Evolutionary conservation across 2,888 invertebrate genomes (phyloP), one percentile per base, ranked within the genome.

Genomic region (Panopea generosa): DNA sequence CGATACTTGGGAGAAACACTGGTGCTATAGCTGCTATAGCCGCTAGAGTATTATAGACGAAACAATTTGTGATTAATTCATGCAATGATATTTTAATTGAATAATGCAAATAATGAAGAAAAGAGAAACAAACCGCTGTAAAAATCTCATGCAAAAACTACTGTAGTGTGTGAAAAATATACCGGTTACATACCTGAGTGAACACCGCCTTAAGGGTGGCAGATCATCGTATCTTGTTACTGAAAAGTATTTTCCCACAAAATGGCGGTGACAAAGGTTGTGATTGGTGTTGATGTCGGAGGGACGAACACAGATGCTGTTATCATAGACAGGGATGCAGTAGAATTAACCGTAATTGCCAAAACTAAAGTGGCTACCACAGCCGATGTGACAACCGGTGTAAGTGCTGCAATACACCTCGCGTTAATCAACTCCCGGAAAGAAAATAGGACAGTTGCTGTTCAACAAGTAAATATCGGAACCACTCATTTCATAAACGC

Each of bases 401-500:
- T 83, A 1, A 71, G 45, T 16, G 57, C 53, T 24, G 85, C 83
- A 0, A 68, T 84, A 18, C 59, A 73, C 50, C 62, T 55, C 45
- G 77, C 77, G 16, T 55, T 86, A 11, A 62, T 76, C n/a, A 52
- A 72, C 49, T 62, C 80, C 7, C 61, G 59, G 63, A 59, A 67
- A 65, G 43, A 59, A 50, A 59, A 59, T 18, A n/a, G 29, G 16
- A 52, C 40, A 16, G 26, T 83, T 2, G 74, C 65, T 2, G 75
- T 87, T 29, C 74, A 69, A n/a, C 88, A 87, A 60, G 82, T 91
- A 1, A 88, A 89, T 77, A 87, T 91, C 20, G 90, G 91, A 11
- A 91, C 91, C 4, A 91, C 91, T 0, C 91, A 91, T 74, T 91
- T 91, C 76, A 87, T 91, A 6, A 91, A 91, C 73, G 91, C 91